Conservation (phyloP, 2,113 vertebrate species). For the Brachirus orientalis region DNA sequence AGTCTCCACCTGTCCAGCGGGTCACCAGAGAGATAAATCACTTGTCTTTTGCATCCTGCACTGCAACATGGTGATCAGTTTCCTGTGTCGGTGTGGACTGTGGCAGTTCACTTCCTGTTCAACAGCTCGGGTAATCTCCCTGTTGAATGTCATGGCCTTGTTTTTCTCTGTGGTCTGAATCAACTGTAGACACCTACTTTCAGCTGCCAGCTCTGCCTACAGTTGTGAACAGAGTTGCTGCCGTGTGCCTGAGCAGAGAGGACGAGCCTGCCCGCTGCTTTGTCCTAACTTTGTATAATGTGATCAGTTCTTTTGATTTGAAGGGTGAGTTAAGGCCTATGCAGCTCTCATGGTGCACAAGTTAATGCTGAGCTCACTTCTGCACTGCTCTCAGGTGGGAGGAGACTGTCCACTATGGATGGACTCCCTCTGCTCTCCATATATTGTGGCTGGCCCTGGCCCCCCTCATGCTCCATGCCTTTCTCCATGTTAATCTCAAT, state of each 20-base stretch:
- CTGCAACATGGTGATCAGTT: slow-evolving; percentile 67
- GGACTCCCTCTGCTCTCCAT: slow-evolving; percentile 18
- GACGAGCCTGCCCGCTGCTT: slow-evolving; percentile 6
- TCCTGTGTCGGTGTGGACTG: slow-evolving; percentile 75
- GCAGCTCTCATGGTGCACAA: slow-evolving; percentile 58
- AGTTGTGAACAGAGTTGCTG: slow-evolving; percentile 26
- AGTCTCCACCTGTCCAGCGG: slow-evolving; percentile 57
- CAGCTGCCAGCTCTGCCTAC: slow-evolving; percentile 61
- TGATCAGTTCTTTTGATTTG: not conserved
- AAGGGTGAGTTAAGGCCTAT: slow-evolving; percentile 11
- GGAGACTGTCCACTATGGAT: slow-evolving; percentile 15
- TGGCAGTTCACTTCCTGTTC: slow-evolving; percentile 75
- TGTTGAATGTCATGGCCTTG: slow-evolving; percentile 75
- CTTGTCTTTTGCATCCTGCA: slow-evolving; percentile 57
- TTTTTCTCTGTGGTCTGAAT: slow-evolving; percentile 74
- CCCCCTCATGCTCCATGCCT: slow-evolving; percentile 42
- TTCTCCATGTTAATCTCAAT: slow-evolving; percentile 44
- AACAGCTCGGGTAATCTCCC: slow-evolving; percentile 71
- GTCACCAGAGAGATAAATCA: slow-evolving; percentile 59
- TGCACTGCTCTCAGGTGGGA: slow-evolving; percentile 21
- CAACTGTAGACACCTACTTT: slow-evolving; percentile 74
- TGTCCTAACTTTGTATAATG: slow-evolving; percentile 19
- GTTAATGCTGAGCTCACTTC: slow-evolving; percentile 56
- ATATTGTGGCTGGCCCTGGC: slow-evolving; percentile 19
- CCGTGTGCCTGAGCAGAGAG: slow-evolving; percentile 15